Conservation (phyloP, 2,888 invertebrate genomes). For the Siphlonurus alternatus region DNA sequence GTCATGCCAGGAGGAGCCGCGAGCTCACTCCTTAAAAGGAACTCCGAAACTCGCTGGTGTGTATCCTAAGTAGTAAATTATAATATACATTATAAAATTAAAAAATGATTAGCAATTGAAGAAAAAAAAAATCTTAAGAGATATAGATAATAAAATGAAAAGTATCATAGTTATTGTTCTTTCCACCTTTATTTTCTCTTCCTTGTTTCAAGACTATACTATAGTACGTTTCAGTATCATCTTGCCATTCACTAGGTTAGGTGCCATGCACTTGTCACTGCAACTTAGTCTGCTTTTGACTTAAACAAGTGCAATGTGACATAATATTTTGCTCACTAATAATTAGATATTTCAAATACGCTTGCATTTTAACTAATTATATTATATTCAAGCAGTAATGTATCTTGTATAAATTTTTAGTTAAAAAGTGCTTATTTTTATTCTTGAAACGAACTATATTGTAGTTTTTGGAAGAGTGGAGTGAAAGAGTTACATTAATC, state of each 20-base stretch:
- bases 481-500: too few species aligned
- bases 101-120: not conserved
- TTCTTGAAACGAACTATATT: not conserved
- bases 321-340: not conserved
- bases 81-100: not conserved
- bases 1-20: slow-evolving; percentile 14
- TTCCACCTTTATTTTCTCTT: not conserved
- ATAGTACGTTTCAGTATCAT: not conserved
- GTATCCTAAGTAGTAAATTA: slow-evolving; percentile 22
- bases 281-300: not conserved
- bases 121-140: not conserved
- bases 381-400: too few species aligned
- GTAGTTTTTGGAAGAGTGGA: not conserved
- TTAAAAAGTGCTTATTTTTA: not conserved
- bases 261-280: not conserved
- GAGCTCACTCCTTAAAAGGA: slow-evolving; percentile 38
- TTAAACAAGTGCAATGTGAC: not conserved
- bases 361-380: not conserved
- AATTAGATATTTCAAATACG: not conserved
- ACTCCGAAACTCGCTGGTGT: slow-evolving; percentile 63
- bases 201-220: not conserved
- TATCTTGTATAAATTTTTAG: too few species aligned
- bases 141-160: not conserved
- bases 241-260: not conserved
- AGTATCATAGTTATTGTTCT: not conserved